phyloP scores from a whole-genome alignment of 2,113 vertebrate species.

The Eclectus roratus region DNA sequence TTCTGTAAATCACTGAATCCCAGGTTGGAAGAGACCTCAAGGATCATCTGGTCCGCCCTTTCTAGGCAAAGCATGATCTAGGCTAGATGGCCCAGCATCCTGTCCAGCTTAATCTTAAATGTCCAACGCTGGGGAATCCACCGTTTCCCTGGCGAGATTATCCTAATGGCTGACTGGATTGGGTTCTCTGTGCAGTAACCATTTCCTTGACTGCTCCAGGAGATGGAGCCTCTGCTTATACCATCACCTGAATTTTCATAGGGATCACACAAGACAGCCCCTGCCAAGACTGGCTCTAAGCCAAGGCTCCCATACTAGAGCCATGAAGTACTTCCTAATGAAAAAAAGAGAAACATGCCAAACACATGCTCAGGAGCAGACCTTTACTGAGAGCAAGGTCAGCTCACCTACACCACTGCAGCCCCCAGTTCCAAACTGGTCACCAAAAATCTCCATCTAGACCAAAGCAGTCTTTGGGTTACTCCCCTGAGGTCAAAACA shows the following conservation, averaged over 20 bases:
- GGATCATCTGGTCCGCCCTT: not conserved
- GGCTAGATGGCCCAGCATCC: not conserved
- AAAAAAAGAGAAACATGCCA: not conserved
- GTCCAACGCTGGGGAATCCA: not conserved
- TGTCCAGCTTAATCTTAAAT: not conserved
- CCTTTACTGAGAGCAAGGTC: not conserved
- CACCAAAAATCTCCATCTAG: not conserved
- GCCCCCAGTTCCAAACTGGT: fast-evolving
- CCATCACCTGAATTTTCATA: not conserved
- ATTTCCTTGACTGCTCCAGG: not conserved
- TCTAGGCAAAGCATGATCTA: not conserved
- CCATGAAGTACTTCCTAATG: not conserved
- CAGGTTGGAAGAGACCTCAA: not conserved
- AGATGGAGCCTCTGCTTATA: not conserved
- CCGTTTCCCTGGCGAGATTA: not conserved
- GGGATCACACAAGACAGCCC: fast-evolving
- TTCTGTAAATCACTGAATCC: not conserved
- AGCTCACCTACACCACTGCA: not conserved
- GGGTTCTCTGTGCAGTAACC: not conserved
- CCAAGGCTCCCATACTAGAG: not conserved
- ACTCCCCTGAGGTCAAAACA: not conserved
- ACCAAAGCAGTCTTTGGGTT: not conserved
- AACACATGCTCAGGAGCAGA: not conserved
- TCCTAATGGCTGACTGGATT: not conserved
- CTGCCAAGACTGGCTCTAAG: not conserved